These are phyloP conservation scores for Simalia tracyae DNA, from an alignment of 2,797 vertebrate genomes.

Conservation along the genomic window DNA sequence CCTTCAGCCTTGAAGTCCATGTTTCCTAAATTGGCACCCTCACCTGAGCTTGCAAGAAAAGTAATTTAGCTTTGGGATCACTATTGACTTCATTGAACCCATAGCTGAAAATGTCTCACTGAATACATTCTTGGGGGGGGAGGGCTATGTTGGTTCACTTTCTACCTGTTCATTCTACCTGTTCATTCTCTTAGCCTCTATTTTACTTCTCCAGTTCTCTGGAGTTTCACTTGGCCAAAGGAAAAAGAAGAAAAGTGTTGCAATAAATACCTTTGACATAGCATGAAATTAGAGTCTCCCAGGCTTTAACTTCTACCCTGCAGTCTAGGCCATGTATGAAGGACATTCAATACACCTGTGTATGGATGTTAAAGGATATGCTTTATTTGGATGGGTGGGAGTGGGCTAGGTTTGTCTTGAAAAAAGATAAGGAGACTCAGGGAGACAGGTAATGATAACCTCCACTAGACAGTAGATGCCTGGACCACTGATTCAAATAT, in stretches of 20 bases:
- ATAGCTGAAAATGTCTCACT: not conserved
- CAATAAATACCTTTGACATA: not conserved
- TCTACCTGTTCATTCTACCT: not conserved
- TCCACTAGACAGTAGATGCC: not conserved
- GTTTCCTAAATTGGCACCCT: not conserved
- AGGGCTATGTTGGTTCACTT: not conserved
- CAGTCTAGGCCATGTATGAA: not conserved
- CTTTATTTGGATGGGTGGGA: not conserved
- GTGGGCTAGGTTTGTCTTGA: not conserved
- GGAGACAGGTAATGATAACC: not conserved
- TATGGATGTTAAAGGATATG: not conserved
- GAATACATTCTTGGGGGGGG: not conserved
- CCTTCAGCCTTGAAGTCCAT: not conserved
- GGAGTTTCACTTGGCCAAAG: not conserved
- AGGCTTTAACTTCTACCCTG: not conserved
- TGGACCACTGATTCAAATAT: not conserved
- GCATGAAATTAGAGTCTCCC: not conserved
- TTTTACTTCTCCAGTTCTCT: not conserved
- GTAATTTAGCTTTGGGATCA: not conserved
- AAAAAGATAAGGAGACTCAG: not conserved
- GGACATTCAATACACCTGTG: not conserved
- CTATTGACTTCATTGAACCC: not conserved
- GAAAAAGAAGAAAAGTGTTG: not conserved
- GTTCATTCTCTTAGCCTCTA: not conserved
- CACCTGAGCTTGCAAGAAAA: not conserved